Percentiles rank a stretch among this genome's conserved stretches.
Evolutionary conservation across 2,888 invertebrate genomes (phyloP).

Genomic region (Toxonevra muliebris): DNA sequence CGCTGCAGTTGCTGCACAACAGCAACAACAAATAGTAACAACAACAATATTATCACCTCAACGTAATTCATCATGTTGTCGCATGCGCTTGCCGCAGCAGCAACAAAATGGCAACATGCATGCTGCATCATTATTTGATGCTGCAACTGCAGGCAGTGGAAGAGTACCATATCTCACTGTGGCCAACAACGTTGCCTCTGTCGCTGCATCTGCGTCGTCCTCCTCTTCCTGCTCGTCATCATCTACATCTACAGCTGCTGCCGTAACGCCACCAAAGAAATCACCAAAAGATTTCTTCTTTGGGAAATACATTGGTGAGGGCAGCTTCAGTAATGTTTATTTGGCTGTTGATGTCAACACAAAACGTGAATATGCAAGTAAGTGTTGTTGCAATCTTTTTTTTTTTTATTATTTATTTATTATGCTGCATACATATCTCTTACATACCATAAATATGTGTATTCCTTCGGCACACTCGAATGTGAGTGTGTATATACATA

Average conservation of each 20-base stretch:
- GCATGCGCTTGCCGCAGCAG: slow-evolving; percentile 33
- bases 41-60: slow-evolving; percentile 43
- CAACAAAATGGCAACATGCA: slow-evolving; percentile 19
- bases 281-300: slow-evolving; percentile 90
- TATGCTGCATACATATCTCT: not conserved
- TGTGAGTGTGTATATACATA: not conserved
- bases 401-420: not conserved
- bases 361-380: slow-evolving; percentile 93
- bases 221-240: slow-evolving; percentile 22
- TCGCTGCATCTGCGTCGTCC: not conserved
- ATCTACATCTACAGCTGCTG: slow-evolving; percentile 34
- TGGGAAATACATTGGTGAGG: slow-evolving; percentile 95
- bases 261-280: slow-evolving; percentile 54
- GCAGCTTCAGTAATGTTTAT: slow-evolving; percentile 96
- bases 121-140: too few species aligned
- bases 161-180: slow-evolving; percentile 25
- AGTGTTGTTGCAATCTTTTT: slow-evolving; percentile 68
- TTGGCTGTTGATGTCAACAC: slow-evolving; percentile 91
- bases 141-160: slow-evolving; percentile 29
- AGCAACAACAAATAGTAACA: slow-evolving; percentile 40
- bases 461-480: not conserved
- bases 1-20: slow-evolving; percentile 51
- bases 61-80: slow-evolving; percentile 44
- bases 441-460: not conserved
- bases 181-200: slow-evolving; percentile 10